phyloP scores from a whole-genome alignment of 2,888 invertebrate genomes.

The Phymatocera aterrima region DNA sequence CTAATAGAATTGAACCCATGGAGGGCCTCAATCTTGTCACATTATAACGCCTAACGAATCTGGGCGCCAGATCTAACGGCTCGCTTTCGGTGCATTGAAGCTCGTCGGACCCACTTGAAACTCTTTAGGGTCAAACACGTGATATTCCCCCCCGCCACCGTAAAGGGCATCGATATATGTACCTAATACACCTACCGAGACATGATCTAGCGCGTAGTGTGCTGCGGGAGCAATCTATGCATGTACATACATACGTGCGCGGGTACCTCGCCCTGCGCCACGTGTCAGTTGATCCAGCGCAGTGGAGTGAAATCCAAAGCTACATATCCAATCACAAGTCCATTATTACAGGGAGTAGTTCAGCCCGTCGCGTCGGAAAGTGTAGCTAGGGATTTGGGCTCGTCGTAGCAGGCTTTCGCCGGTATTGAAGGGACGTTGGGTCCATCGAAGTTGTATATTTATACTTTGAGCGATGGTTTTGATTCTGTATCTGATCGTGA shows the following conservation, averaged over 20 bases:
- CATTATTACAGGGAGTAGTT: slow-evolving; percentile 13
- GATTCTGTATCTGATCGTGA: not conserved
- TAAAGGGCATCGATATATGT: slow-evolving; percentile 27
- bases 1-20: slow-evolving; percentile 2
- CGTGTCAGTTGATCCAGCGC: slow-evolving; percentile 35
- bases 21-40: slow-evolving; percentile 6
- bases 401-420: slow-evolving; percentile 1
- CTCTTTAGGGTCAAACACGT: slow-evolving; percentile 24
- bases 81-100: slow-evolving; percentile 4
- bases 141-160: not conserved
- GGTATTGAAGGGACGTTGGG: not conserved
- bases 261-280: slow-evolving; percentile 3
- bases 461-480: not conserved
- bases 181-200: not conserved
- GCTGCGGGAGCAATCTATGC: too few relatives aligned
- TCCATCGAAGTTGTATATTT: not conserved
- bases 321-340: slow-evolving; percentile 41
- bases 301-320: slow-evolving; percentile 18
- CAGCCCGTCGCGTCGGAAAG: not conserved
- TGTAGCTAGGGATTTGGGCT: slow-evolving; percentile 11
- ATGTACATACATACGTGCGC: not conserved
- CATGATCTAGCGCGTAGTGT: not conserved
- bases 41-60: slow-evolving; percentile 24
- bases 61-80: slow-evolving; percentile 42
- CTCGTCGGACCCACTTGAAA: slow-evolving; percentile 33